phyloP scores from a whole-genome alignment of 2,113 vertebrate species.

The Elephas maximus region DNA sequence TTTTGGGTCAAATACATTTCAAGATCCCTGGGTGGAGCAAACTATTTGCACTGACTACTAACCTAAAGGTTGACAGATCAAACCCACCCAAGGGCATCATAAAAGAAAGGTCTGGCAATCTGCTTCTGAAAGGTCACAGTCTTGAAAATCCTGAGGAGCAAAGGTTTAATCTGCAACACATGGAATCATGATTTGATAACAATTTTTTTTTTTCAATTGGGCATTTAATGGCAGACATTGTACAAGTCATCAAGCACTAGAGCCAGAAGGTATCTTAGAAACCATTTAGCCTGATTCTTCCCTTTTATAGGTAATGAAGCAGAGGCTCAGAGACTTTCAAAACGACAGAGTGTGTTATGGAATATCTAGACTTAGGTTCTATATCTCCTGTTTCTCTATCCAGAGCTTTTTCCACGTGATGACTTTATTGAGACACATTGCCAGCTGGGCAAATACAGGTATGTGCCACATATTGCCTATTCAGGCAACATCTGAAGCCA shows the following conservation, averaged over 20 bases:
- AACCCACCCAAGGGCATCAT: too few species aligned
- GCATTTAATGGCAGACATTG: neutral
- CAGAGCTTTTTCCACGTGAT: neutral
- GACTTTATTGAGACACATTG: neutral
- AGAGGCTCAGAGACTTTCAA: neutral
- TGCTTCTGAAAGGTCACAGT: too few species aligned
- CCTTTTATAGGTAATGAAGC: neutral
- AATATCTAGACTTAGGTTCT: neutral
- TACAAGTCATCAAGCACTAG: neutral
- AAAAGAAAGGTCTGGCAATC: too few species aligned
- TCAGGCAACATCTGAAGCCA: too few species aligned
- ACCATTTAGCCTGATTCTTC: neutral
- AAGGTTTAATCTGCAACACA: too few species aligned
- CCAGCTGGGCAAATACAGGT: neutral
- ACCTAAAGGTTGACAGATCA: too few species aligned
- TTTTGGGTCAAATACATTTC: neutral
- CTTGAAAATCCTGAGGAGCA: too few species aligned
- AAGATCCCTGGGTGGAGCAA: too few species aligned
- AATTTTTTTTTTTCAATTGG: neutral
- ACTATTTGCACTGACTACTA: too few species aligned
- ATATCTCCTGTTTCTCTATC: neutral
- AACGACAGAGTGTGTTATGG: neutral
- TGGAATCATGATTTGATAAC: too few species aligned
- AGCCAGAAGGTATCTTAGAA: neutral
- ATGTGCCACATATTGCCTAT: too few species aligned